Base-by-base conservation (phyloP, 2,797 vertebrate genomes). In the Brotogeris chrysoptera region DNA sequence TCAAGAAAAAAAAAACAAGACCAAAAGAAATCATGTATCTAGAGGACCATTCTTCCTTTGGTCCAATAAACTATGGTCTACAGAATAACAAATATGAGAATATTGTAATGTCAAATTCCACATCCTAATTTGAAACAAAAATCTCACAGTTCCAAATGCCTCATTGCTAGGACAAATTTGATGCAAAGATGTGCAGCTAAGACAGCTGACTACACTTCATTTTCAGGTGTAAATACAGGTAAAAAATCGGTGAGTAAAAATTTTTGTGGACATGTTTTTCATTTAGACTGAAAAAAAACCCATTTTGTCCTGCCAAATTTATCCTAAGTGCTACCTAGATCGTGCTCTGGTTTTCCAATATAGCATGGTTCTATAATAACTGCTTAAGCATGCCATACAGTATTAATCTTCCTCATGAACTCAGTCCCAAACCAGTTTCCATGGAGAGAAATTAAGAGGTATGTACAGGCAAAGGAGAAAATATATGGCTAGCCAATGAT, bases 381-480 rank as follows among this genome's bases (percentile, higher is more conserved):
- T 95, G 76, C 60, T 92, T 93, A 84, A 92, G 92, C 90, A 88
- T 96, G 77, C 87, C 64, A 66, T 59, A 71, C 53, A 77, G 50
- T 93, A 91, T 95, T 95, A 95, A 96, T 95, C 91, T 94, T 95
- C 80, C 73, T 90, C 74, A 39, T 70, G 82, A 95, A 93, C 6
- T 65, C 70, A 59, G 68, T 88, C 80, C 87, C 82, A 88, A 94
- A 96, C 46, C 76, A 92, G 66, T 93, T 96, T 96, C 93, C 87
- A 92, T 93, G 93, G 91, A 94, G 90, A 93, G 83, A 96, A 96
- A 96, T 95, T 80, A 93, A 95, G 93, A 95, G 68, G 59, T 91
- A 92, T 84, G 64, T 90, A 93, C 55, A 85, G 83, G 89, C 55
- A 96, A 94, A 88, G 73, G 71, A 93, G 88, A 93, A 94, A 93